Evolutionary conservation across 2,113 vertebrate species (phyloP).

Genomic region (Eublepharis macularius): DNA sequence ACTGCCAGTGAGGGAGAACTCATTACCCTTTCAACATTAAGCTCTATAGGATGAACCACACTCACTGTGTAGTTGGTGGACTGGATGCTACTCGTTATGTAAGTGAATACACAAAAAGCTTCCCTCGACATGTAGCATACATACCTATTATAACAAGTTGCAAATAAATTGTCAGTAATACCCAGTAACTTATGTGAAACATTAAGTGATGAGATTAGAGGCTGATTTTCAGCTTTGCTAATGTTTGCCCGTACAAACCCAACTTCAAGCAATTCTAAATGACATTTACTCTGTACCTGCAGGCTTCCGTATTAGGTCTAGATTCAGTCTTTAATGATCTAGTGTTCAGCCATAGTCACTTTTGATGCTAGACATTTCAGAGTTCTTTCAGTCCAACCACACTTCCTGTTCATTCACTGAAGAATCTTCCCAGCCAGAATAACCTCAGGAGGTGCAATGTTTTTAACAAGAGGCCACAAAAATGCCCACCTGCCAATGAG

Average conservation of each 20-base stretch:
- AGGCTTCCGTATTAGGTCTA: conserved; percentile 47
- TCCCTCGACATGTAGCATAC: neutral
- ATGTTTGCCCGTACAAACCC: conserved; percentile 36
- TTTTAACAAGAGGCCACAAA: conserved; percentile 49
- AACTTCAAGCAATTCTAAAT: conserved; percentile 31
- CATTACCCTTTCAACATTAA: no score
- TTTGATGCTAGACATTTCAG: conserved; percentile 37
- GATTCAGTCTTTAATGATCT: neutral
- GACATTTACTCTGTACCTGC: conserved; percentile 33
- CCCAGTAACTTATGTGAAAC: conserved; percentile 29
- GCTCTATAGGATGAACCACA: no score
- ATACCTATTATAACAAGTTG: no score
- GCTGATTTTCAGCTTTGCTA: conserved; percentile 44
- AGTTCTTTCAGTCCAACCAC: conserved; percentile 52
- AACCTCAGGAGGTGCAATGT: conserved; percentile 44
- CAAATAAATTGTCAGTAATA: conserved; percentile 10
- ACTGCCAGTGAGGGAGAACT: no score
- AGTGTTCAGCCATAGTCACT: conserved; percentile 31
- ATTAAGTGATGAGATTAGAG: conserved; percentile 38
- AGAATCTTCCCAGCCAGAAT: conserved; percentile 12
- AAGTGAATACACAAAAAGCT: neutral
- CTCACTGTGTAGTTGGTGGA: neutral
- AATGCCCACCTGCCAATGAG: conserved; percentile 46
- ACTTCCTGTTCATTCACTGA: conserved; percentile 53
- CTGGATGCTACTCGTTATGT: neutral